Base-by-base conservation (phyloP, 2,888 invertebrate genomes). In the Agriotes lineatus region DNA sequence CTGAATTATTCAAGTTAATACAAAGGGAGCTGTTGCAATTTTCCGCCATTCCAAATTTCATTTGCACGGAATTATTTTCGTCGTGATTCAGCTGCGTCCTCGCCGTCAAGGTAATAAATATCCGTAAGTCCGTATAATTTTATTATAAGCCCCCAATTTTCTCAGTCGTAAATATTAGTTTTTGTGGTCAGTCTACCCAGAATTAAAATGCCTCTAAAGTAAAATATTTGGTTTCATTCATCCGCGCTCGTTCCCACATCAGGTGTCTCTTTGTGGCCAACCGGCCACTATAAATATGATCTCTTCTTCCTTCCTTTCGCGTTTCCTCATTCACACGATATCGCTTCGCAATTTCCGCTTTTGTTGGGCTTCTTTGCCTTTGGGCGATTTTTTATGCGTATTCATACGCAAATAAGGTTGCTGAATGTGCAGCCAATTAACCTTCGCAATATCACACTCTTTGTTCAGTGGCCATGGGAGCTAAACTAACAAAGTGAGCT, bases 181-280 rank as follows among this genome's bases (percentile, higher is more conserved):
- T 77, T 77, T 79, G 75, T 77, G 72, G 75, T 70, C 75, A 66
- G 67, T 64, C 75, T 72, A 74, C 71, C 74, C 73, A 74, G 74
- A 79, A 79, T 78, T 77, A 77, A 79, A 79, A 79, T 78, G 77
- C 79, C 77, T 78, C 76, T 74, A 74, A 63, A 72, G 73, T 77
- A 74, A 78, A 79, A 78, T 79, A 79, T 79, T 79, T 72, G 72
- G 76, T 79, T 78, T 77, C 78, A 77, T 77, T 76, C 76, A 76
- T 74, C 72, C 70, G 67, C 70, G 71, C 64, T 69, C 57, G 56
- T 56, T 67, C 54, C 65, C 64, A 60, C 65, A 63, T 60, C 67
- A 57, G 59, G 58, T 67, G 65, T 64, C 39, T 37, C 58, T 71
- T 66, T 66, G 59, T 64, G 50, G 44, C 52, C 63, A 56, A 54